These are phyloP conservation scores for Drosophila bifasciata DNA, from an alignment of 1,140 invertebrate genomes.

Conservation along the genomic window DNA sequence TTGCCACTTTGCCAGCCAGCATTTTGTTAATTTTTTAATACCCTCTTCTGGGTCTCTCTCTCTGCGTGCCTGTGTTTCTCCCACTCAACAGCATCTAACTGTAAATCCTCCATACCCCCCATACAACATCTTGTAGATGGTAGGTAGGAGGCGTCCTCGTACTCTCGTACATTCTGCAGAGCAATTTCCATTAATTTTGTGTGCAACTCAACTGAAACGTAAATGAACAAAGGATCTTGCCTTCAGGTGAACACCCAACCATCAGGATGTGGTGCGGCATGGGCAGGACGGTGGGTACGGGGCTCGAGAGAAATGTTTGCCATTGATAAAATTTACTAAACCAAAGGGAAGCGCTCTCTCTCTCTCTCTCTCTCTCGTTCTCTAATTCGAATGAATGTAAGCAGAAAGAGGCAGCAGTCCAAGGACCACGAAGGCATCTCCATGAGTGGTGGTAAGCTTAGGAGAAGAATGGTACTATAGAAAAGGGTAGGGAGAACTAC, in stretches of 20 bases:
- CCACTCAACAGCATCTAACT: too few species aligned
- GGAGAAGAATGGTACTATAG: slow-evolving; percentile 8
- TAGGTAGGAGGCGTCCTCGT: slow-evolving; percentile 15
- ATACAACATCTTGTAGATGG: slow-evolving; percentile 9
- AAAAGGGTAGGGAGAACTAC: not conserved
- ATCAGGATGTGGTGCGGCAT: slow-evolving; percentile 1
- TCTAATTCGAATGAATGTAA: too few species aligned
- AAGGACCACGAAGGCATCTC: slow-evolving; percentile 18
- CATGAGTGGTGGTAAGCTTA: not conserved
- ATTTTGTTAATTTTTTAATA: slow-evolving; percentile 60
- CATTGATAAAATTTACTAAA: slow-evolving; percentile 73
- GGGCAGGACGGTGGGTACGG: not conserved
- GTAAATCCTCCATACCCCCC: not conserved
- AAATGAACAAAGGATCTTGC: slow-evolving; percentile 70
- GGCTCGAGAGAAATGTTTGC: slow-evolving; percentile 47
- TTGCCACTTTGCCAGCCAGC: slow-evolving; percentile 37
- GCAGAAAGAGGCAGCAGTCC: not conserved
- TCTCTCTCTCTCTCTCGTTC: slow-evolving; percentile 2
- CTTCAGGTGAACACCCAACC: slow-evolving; percentile 55
- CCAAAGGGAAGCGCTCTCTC: slow-evolving; percentile 32
- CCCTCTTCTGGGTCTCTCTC: slow-evolving; percentile 14
- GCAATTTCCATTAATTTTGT: slow-evolving; percentile 77
- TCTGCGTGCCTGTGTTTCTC: too few species aligned
- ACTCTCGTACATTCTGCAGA: slow-evolving; percentile 34
- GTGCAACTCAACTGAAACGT: slow-evolving; percentile 72